These are phyloP conservation scores for Eutrigla gurnardus DNA, from an alignment of 2,797 vertebrate species.

Conservation along the genomic window DNA sequence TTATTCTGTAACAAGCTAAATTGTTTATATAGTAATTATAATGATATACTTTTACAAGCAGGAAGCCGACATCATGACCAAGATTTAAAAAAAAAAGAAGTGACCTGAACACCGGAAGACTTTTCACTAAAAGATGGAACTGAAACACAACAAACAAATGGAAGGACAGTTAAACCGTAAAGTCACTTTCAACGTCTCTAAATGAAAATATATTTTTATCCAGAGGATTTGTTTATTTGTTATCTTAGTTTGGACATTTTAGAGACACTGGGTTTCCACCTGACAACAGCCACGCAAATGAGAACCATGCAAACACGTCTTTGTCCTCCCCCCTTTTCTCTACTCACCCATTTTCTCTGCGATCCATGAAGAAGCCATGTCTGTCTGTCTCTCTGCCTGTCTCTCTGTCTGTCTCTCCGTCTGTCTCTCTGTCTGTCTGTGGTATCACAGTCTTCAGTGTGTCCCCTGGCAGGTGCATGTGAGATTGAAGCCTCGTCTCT, in stretches of 20 bases:
- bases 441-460: neutral
- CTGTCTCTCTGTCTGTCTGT: neutral
- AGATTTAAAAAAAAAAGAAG: neutral
- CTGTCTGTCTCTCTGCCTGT: neutral
- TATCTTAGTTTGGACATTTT: neutral
- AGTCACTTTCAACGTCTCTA: neutral
- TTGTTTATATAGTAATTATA: no score
- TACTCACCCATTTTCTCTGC: conserved; percentile 58
- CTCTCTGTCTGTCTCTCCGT: neutral
- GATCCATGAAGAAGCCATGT: neutral
- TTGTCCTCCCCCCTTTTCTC: no score
- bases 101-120: neutral
- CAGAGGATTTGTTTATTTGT: neutral
- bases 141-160: neutral
- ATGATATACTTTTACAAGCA: no score
- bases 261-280: neutral
- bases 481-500: conserved; percentile 3
- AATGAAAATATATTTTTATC: neutral
- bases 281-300: conserved; percentile 5
- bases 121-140: neutral
- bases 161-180: neutral
- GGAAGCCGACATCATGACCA: no score
- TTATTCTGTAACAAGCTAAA: no score
- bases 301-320: neutral
- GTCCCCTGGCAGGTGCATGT: conserved; percentile 1